phyloP scores from a whole-genome alignment of 2,797 vertebrate species.

The Eupleurogrammus muticus region DNA sequence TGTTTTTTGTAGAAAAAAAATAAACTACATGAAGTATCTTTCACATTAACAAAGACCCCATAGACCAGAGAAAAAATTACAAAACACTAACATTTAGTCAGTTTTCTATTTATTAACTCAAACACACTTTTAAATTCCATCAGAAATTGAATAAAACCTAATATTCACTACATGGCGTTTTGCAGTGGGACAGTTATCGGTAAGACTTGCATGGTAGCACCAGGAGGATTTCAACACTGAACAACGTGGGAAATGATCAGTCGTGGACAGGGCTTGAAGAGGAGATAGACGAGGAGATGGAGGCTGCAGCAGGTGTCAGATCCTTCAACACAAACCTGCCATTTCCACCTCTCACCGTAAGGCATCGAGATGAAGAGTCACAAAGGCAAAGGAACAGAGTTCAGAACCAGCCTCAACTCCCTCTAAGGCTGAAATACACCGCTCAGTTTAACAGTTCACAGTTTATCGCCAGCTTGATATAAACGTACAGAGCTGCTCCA shows the following conservation, averaged over 20 bases:
- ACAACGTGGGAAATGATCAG: conserved; percentile 5
- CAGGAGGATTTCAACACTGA: conserved; percentile 25
- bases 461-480: not conserved
- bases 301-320: not conserved
- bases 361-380: conserved; percentile 30
- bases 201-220: conserved; percentile 37
- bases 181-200: conserved; percentile 24
- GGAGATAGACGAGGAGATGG: not conserved
- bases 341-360: conserved; percentile 36
- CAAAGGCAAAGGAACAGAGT: conserved; percentile 4
- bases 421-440: conserved; percentile 15
- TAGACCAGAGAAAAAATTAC: not conserved
- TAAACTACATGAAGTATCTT: no score
- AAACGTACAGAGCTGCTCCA: not conserved
- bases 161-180: conserved; percentile 37
- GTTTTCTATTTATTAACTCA: conserved; percentile 25
- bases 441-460: not conserved
- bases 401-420: conserved; percentile 33
- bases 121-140: conserved; percentile 17
- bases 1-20: no score
- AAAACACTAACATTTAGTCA: not conserved
- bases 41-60: no score
- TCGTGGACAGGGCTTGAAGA: not conserved
- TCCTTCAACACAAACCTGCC: not conserved
- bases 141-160: conserved; percentile 26